Evolutionary conservation across 2,797 vertebrate genomes (phyloP), one percentile per base, ranked within the genome.

Genomic region (Cirrhinus molitorella): DNA sequence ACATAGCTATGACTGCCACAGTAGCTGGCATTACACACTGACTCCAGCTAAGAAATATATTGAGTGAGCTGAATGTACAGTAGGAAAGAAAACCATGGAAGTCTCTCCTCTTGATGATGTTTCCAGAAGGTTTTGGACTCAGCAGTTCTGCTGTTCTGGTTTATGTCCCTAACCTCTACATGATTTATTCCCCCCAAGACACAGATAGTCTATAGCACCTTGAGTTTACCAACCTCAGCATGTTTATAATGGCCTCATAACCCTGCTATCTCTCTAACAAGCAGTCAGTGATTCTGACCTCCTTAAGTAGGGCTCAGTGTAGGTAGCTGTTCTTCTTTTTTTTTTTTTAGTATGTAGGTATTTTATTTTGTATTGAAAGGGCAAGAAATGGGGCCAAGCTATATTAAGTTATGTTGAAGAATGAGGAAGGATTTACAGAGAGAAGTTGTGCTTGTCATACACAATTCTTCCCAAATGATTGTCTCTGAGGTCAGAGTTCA

Each of bases 101-200:
- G 63, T 74, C 45, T 78, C 49, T 57, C 23, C 19, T 70, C 37
- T 68, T 75, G 53, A 86, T 80, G 70, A 80, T 63, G 68, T 80
- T 76, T 66, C 63, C 71, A 79, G 53, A 72, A 55, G 55, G 72
- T 45, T 88, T 63, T 70, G 45, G 61, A 85, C 72, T 88, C 85
- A 85, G 75, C 82, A 84, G 6, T 86, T 88, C 77, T 88, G 34
- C 63, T 76, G 79, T 14, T 80, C 85, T 88, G 85, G 70, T 86
- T 84, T 88, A 81, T 76, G 68, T 84, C 43, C 75, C 83, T 80
- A 78, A 80, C 85, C 57, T 71, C 49, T 66, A 47, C 21, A 85
- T 88, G 83, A 88, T 88, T 86, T 85, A 88, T 88, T 83, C 75
- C 65, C 47, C 40, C 23, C 73, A 84, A 80, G 80, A 80, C 37